These are phyloP conservation scores for Phortica okadai DNA, from an alignment of 2,888 invertebrate genomes.

Conservation along the genomic window DNA sequence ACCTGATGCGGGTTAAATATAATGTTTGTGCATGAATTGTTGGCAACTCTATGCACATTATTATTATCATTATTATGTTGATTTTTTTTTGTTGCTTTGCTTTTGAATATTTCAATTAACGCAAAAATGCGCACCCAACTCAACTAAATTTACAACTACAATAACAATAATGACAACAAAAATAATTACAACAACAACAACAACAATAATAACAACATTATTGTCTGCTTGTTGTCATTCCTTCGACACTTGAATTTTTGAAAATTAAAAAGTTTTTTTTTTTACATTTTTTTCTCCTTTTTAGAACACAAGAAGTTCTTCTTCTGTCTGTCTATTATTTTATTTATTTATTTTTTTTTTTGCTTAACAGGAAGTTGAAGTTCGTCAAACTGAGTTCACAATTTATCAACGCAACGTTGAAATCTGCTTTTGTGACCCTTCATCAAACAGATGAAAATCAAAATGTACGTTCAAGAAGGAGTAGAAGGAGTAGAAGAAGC, in stretches of 20 bases:
- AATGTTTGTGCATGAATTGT: background rate
- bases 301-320: background rate
- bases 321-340: no score
- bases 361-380: slow-evolving; percentile 46
- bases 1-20: slow-evolving; percentile 15
- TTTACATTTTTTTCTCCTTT: background rate
- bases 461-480: slow-evolving; percentile 19
- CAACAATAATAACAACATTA: background rate
- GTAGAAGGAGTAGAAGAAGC: slow-evolving; percentile 16
- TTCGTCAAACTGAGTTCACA: slow-evolving; percentile 63
- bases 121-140: slow-evolving; percentile 17
- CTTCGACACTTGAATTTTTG: background rate
- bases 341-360: background rate
- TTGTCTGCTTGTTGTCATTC: background rate
- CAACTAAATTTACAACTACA: background rate
- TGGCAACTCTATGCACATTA: background rate
- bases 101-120: slow-evolving; percentile 62
- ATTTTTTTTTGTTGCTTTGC: background rate
- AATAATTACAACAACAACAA: no score
- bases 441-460: slow-evolving; percentile 41
- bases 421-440: slow-evolving; percentile 56
- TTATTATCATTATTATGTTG: background rate
- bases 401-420: slow-evolving; percentile 58
- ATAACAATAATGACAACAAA: no score
- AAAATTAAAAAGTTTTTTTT: slow-evolving; percentile 21